phyloP scores from a whole-genome alignment of 2,113 vertebrate species.

The Lophotis ruficrista region DNA sequence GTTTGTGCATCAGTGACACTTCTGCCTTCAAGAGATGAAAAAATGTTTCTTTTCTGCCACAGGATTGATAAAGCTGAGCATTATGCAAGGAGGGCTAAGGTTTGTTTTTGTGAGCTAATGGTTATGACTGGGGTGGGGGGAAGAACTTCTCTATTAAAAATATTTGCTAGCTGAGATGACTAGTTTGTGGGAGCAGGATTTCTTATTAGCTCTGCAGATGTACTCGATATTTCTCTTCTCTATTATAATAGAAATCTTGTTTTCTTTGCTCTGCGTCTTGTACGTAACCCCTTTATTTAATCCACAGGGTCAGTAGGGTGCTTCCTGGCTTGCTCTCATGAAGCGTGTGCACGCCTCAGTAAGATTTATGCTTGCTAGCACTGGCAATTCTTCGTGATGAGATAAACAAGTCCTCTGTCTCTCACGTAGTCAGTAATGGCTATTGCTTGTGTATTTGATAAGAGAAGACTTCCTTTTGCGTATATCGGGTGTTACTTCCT shows the following conservation, averaged over 20 bases:
- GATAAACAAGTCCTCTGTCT: not conserved
- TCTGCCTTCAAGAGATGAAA: not conserved
- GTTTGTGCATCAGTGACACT: not conserved
- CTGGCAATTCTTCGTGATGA: not conserved
- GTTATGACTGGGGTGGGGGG: accelerated
- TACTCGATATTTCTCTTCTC: not conserved
- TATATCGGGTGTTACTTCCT: not conserved
- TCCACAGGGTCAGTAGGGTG: not conserved
- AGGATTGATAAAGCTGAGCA: not conserved
- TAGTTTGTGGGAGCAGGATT: not conserved
- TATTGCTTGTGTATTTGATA: not conserved
- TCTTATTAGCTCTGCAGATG: not conserved
- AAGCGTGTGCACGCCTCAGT: accelerated
- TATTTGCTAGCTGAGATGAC: not conserved
- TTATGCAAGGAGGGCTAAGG: not conserved
- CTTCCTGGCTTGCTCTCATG: not conserved
- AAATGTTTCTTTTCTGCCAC: not conserved
- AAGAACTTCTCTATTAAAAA: not conserved
- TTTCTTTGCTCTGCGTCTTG: not conserved
- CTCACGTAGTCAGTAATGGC: not conserved
- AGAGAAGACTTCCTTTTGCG: not conserved
- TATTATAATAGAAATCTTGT: not conserved
- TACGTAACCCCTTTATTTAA: not conserved
- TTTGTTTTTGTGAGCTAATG: not conserved
- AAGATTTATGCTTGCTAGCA: not conserved